Evolutionary conservation across 37 sponge, comb jelly and placozoan genomes (phyloP).

Genomic region (Chondrilla cf. caribensis): DNA sequence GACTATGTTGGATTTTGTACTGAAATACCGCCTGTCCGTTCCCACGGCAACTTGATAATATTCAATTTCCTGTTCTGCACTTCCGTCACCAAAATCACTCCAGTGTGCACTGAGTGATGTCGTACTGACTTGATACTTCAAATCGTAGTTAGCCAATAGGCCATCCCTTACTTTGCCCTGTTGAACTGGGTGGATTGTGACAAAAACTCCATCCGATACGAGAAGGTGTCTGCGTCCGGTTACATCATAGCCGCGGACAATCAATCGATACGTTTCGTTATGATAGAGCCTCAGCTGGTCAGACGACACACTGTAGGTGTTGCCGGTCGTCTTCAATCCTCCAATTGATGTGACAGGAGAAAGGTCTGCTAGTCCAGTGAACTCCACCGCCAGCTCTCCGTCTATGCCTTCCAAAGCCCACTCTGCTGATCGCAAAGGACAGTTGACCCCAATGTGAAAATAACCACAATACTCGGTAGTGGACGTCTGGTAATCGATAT

Average conservation of each 20-base stretch:
- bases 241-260: conserved; percentile 56
- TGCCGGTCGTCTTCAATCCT: conserved; percentile 1
- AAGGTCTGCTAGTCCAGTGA: conserved; percentile 14
- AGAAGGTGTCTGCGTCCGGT: conserved; percentile 42
- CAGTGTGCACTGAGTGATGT: conserved; percentile 52
- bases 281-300: conserved; percentile 51
- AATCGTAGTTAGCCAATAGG: conserved; percentile 42
- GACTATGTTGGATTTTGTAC: conserved; percentile 65
- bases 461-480: conserved; percentile 29
- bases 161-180: conserved; percentile 74
- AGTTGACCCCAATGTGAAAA: conserved; percentile 43
- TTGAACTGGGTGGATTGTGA: conserved; percentile 43
- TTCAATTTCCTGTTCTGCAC: conserved; percentile 54
- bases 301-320: conserved; percentile 28
- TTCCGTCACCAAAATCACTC: conserved; percentile 66
- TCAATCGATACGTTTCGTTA: conserved; percentile 66
- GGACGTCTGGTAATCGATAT: conserved; percentile 65
- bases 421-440: conserved; percentile 39
- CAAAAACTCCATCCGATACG: conserved; percentile 48
- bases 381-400: conserved; percentile 40
- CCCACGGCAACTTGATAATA: conserved; percentile 78
- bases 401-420: conserved; percentile 70
- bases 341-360: neutral
- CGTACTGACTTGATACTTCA: conserved; percentile 71
- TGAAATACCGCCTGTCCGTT: conserved; percentile 45